Conservation (phyloP, 2,888 invertebrate species). For the Amphipyra tragopoginis region DNA sequence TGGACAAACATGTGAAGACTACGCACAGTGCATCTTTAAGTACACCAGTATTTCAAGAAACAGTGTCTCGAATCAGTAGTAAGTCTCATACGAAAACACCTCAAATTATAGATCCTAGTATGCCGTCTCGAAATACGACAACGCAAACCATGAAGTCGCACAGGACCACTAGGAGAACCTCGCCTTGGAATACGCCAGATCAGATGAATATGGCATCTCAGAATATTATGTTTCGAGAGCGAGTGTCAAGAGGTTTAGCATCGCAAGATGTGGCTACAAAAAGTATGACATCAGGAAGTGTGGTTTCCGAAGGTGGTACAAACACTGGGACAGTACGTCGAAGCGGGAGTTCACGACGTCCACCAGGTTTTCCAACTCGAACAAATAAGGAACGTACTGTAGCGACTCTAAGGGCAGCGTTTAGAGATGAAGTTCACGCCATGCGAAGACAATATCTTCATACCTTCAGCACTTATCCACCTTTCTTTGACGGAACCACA, state of each 20-base stretch:
- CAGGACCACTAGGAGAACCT: not conserved
- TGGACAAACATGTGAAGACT: too few relatives aligned
- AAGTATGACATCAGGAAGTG: slow-evolving; percentile 3
- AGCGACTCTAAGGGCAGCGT: not conserved
- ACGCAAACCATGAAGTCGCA: not conserved
- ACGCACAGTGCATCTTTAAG: not conserved
- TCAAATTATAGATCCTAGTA: not conserved
- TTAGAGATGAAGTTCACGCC: not conserved
- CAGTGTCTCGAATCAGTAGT: not conserved
- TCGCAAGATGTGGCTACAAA: not conserved
- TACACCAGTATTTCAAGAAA: not conserved
- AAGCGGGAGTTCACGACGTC: not conserved
- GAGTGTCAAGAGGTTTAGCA: not conserved
- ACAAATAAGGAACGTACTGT: not conserved
- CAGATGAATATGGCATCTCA: not conserved
- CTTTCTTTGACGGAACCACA: slow-evolving; percentile 10
- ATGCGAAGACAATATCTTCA: not conserved
- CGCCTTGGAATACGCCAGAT: too few relatives aligned
- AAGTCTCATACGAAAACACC: not conserved
- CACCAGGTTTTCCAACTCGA: not conserved
- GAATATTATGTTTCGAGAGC: not conserved
- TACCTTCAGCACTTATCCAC: slow-evolving; percentile 34
- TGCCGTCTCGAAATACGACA: not conserved
- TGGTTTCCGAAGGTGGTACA: not conserved
- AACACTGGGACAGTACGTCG: not conserved